Base-by-base conservation (phyloP, 2,888 invertebrate species). In the Achlya flavicornis region DNA sequence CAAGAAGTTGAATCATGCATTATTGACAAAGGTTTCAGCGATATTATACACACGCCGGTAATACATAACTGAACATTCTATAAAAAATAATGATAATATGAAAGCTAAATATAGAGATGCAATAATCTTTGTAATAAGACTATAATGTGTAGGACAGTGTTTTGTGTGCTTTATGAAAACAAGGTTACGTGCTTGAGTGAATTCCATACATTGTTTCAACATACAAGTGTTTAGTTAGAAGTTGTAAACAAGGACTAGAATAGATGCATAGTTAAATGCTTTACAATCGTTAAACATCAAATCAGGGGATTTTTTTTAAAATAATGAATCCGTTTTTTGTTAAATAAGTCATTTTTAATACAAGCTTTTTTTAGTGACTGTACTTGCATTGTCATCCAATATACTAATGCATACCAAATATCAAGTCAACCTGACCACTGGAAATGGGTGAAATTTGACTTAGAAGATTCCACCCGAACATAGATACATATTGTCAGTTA, bases 1-100 rank as follows among this genome's bases (percentile, higher is more conserved):
- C 58, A 35, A 59, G 58, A 59, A 59, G 35, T 59, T 59, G 58
- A 59, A 38, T 59, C 58, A 59, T 59, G 58, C 58, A 59, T 19
- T 19, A 19, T 53, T 14, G 35, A 59, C 58, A 59, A 59, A 59
- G 38, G 38, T 16, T 38, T 38, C 19, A 38, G 38, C 58, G 58
- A 59, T 19, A 59, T 16, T 10, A 38, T 59, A 59, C 38, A 59
- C 35, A 10, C n/a, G 35, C 35, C 41, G 14, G 53, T 53, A 7
- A 26, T 26, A 26, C 26, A 26, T 2, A 26, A 53, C 53, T 3
- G 10, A 53, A 53, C 1, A 53, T 53, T 53, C 3, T 53, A 53
- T 53, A 19, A 19, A 19, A 16, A 48, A n/a, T 16, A 16, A 8
- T 38, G 3, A 38, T 38, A 38, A 48, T 14, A 48, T 7, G 16